Evolutionary conservation across 2,113 vertebrate species (phyloP).

Genomic region (Copsychus sechellarum): DNA sequence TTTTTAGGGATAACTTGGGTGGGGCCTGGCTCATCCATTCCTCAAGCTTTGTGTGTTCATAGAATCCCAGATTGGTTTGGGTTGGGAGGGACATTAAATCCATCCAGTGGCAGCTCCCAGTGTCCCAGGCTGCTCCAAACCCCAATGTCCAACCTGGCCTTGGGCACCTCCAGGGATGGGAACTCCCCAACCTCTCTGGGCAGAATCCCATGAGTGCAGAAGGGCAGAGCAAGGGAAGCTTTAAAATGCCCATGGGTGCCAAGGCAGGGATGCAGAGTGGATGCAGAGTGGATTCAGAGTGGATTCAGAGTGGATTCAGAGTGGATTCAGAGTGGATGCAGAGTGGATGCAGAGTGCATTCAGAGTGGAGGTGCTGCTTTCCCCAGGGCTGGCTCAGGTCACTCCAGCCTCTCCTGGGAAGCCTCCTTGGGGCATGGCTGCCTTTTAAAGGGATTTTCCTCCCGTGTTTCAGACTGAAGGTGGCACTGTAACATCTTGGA

Average conservation of each 20-base stretch:
- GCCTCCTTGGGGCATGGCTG: background rate
- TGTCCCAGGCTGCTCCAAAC: background rate
- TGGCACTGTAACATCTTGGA: slow-evolving; percentile 62
- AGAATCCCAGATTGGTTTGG: background rate
- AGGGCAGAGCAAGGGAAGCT: background rate
- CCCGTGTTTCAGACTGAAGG: slow-evolving; percentile 42
- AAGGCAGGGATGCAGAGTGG: rapidly evolving
- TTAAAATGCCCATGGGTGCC: rapidly evolving
- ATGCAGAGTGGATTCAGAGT: background rate
- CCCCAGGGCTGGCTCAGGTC: rapidly evolving
- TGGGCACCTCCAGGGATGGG: background rate
- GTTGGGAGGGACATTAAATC: background rate
- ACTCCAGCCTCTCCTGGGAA: background rate
- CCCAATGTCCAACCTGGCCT: background rate
- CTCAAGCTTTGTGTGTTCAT: background rate
- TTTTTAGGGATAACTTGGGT: background rate
- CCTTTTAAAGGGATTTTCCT: background rate
- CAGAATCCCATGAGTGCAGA: rapidly evolving
- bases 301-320: background rate
- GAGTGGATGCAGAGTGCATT: rapidly evolving
- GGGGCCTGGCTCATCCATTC: background rate
- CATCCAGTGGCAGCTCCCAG: background rate
- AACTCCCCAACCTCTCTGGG: background rate
- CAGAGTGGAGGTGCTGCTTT: background rate
- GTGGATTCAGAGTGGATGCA: rapidly evolving